Evolutionary conservation across 2,888 invertebrate species (phyloP), one percentile per base, ranked within the genome.

Genomic region (Drosophila colorata): DNA sequence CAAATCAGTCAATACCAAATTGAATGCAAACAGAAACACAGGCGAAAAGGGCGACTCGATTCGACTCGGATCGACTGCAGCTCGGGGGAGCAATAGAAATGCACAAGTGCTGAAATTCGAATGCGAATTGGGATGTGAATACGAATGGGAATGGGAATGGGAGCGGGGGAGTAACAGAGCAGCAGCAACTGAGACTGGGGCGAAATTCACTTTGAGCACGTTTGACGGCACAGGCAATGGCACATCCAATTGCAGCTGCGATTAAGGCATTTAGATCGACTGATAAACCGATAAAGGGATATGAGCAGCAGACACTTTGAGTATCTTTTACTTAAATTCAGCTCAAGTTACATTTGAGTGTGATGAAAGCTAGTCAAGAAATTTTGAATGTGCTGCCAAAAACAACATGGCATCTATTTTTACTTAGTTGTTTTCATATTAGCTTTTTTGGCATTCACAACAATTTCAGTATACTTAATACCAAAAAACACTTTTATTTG

Each of bases 1-100:
- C 85, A 88, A 85, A 88, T 85, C 85, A 85, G 88, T 86, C 87
- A 83, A 85, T 86, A 86, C 69, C 69, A 66, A 88, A 88, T 86
- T 76, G 80, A 88, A 85, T 49, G 79, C 74, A 88, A 87, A 87
- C 84, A 82, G 73, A 61, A 77, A 71, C 41, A 64, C 58, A 47
- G 53, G 31, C 40, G 35, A 46, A 53, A 48, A 9, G 18, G 51
- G 16, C 37, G 9, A 61, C 16, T 46, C 35, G n/a, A 60, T 35
- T 44, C 33, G 23, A 53, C 11, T 43, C 20, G 14, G 8, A 40
- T 25, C 31, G 37, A 47, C 37, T 58, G 52, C 74, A 61, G 40
- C 71, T 35, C 63, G 33, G 38, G 67, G 55, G 61, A 61, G 67
- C 63, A 59, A 77, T 72, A 38, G 59, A 53, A 67, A 14, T 77